Conservation (phyloP, 1,140 invertebrate genomes). For the Whitmania pigra region DNA sequence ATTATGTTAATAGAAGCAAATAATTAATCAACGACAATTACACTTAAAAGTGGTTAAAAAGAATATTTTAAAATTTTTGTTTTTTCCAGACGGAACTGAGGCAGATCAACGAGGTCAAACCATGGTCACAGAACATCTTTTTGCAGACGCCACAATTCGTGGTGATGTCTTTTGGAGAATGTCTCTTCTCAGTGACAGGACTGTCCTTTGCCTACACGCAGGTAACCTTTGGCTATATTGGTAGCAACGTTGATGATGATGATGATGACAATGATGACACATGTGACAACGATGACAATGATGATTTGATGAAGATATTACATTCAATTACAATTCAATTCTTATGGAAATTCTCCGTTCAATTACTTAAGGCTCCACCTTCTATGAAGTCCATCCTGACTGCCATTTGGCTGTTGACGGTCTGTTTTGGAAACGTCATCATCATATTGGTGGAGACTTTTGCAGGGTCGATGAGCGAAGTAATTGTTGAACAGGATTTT, state of each 20-base stretch:
- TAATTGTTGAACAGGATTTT: no score
- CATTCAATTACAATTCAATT: no score
- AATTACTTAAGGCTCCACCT: constrained; percentile 56
- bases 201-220: constrained; percentile 76
- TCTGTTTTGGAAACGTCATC: constrained; percentile 77
- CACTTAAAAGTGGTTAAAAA: background rate
- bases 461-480: background rate
- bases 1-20: no score
- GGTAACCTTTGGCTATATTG: constrained; percentile 29
- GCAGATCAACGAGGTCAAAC: constrained; percentile 8
- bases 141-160: constrained; percentile 76
- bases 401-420: constrained; percentile 74
- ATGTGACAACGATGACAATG: background rate
- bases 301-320: background rate
- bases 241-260: background rate
- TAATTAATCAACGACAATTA: background rate
- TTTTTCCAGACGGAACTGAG: background rate
- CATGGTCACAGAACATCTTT: constrained; percentile 47
- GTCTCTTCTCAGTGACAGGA: constrained; percentile 81
- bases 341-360: no score
- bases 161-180: constrained; percentile 66
- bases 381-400: constrained; percentile 84
- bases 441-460: constrained; percentile 70
- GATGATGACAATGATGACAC: background rate
- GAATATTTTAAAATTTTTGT: no score